Evolutionary conservation across 2,113 vertebrate genomes (phyloP).

Genomic region (Xyliphius kryptos): DNA sequence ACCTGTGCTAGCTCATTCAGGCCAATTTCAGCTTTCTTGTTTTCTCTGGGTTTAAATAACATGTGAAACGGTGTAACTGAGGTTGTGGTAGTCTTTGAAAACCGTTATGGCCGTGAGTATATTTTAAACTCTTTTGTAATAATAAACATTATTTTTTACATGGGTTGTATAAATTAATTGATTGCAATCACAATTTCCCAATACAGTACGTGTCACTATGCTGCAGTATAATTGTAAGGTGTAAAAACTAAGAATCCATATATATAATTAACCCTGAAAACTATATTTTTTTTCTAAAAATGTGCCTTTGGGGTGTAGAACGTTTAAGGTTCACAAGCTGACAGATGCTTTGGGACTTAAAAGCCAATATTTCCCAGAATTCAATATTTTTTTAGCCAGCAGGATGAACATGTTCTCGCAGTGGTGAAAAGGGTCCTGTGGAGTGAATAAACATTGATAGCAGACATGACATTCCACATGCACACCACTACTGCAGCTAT

Average conservation of each 20-base stretch:
- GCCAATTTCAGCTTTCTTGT: background rate
- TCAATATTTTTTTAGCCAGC: constrained; percentile 33
- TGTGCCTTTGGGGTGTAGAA: constrained; percentile 1
- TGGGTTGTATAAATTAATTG: too few relatives aligned
- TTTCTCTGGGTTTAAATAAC: too few relatives aligned
- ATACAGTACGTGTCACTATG: too few relatives aligned
- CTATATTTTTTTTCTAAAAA: background rate
- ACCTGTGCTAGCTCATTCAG: background rate
- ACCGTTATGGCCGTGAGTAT: too few relatives aligned
- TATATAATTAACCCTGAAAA: background rate
- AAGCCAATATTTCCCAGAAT: constrained; percentile 32
- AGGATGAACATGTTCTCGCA: constrained; percentile 12
- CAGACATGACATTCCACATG: constrained; percentile 12
- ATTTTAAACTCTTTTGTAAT: too few relatives aligned
- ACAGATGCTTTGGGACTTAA: constrained; percentile 34
- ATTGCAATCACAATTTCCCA: too few relatives aligned
- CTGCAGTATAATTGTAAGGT: background rate
- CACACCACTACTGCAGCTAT: constrained; percentile 2
- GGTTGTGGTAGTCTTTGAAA: too few relatives aligned
- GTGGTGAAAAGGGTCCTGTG: constrained; percentile 22
- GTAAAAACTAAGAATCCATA: background rate
- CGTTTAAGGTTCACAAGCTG: constrained; percentile 13
- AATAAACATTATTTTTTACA: too few relatives aligned
- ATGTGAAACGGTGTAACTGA: too few relatives aligned
- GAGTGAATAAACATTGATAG: constrained; percentile 20